Base-by-base conservation (phyloP, 2,113 vertebrate genomes). In the Protomyctophum bolini region DNA sequence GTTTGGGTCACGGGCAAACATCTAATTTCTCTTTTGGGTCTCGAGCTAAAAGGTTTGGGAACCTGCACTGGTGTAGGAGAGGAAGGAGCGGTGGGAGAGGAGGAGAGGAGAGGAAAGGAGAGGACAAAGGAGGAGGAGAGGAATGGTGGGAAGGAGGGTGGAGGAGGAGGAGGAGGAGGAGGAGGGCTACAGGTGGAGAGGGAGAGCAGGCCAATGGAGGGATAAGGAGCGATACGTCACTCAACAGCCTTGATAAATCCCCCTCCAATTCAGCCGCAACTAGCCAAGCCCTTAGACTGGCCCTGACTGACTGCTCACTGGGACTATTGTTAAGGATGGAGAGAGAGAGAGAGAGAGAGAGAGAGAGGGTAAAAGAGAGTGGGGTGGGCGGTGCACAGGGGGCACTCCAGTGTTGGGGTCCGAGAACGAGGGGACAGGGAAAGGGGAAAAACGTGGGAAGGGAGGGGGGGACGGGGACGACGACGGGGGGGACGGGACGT, bases 221-320 rank as follows among this genome's bases (percentile, higher is more conserved):
- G 65, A 79, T 76, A 76, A 61, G 10, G 54, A 63, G 75, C 10
- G 6, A 79, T n/a, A 9, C 28, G 61, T 85, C 68, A 64, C 59
- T 80, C 72, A 50, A 50, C 75, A 80, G 46, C 56, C 64, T 59
- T 68, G 62, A 73, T 77, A 76, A 80, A 75, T 62, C 72, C 52
- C 66, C 41, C 58, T 67, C 64, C 59, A 50, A 50, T 48, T 65
- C 48, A 58, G 54, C 61, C 0, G 6, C 50, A 55, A 54, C 69
- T 29, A 21, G 56, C 46, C 64, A 62, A 55, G 58, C 48, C 56
- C 49, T 45, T 28, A 6, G 11, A 52, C 33, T 58, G 15, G 29
- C 67, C 67, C 64, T 61, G 64, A 14, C 4, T 10, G 3, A 59
- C 15, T 45, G 48, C 62, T 80, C 58, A 59, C 4, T 21, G n/a